Base-by-base conservation (phyloP, 1,140 invertebrate species). In the Brachionus paranguensis region DNA sequence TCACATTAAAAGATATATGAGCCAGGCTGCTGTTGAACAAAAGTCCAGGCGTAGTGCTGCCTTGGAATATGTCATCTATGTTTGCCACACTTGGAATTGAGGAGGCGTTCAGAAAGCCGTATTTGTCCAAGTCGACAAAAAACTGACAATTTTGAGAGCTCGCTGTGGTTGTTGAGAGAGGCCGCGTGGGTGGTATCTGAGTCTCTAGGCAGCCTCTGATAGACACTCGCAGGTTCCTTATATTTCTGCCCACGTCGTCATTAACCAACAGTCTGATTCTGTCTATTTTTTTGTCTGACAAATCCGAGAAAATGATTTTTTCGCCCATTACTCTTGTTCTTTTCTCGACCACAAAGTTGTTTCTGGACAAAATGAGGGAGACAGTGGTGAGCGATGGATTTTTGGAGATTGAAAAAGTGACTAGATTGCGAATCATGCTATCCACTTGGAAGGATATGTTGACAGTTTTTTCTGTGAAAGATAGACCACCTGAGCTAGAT, bases 51-150 rank as follows among this genome's bases (percentile, higher is more conserved):
- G 29, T 41, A 8, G 68, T 72, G 33, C 68, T 72, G 20, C 33
- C 37, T 43, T 41, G 29, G 33, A 72, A 72, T 17, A 72, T 43
- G 41, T 72, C 68, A 17, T 43, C 37, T 41, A 72, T 72, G 10
- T 72, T 72, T 1, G 68, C 68, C 10, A 72, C 68, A 43, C 68
- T 72, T 43, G 68, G 68, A 41, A 72, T 41, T 17, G 68, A 72
- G 4, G 68, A 72, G 10, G 68, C 68, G n/a, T 72, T 72, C 37
- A 72, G 2, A 41, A 72, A 72, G 3, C 37, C 68, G 24, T 41
- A 72, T 20, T 72, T 72, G 41, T 72, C 68, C 37, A 72, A 20
- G 43, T 72, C 68, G 37, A 72, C 68, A 43, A 72, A 72, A 72
- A 20, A 41, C 37, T 72, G 33, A 24, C 68, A 72, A 41, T 20